These are phyloP conservation scores for Sipha flava DNA, from an alignment of 1,140 invertebrate genomes.

Conservation along the genomic window DNA sequence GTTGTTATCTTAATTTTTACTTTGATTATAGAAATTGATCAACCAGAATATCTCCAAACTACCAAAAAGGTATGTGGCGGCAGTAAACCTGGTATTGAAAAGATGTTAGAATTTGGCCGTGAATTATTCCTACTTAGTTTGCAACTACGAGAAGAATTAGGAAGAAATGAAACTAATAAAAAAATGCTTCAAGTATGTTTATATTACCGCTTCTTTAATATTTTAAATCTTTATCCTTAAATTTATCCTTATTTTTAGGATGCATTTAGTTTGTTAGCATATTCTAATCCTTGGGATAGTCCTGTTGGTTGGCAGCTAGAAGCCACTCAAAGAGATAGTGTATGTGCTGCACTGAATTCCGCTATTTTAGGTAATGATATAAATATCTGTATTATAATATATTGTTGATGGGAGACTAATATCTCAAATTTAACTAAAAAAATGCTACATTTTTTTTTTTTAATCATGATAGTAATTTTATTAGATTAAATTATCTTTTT, in stretches of 20 bases:
- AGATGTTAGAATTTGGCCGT: conserved; percentile 87
- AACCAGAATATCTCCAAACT: conserved; percentile 29
- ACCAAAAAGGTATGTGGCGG: conserved; percentile 58
- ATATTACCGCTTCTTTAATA: not conserved
- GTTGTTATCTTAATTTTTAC: too few relatives aligned
- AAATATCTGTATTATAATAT: not conserved
- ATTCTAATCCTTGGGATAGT: conserved; percentile 94
- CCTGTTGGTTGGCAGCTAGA: conserved; percentile 92
- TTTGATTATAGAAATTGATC: conserved; percentile 32
- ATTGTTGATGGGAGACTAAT: too few relatives aligned
- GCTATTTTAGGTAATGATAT: conserved; percentile 75
- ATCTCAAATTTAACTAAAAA: too few relatives aligned
- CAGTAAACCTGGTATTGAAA: conserved; percentile 71
- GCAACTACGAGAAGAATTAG: conserved; percentile 69
- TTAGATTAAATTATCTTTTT: too few relatives aligned
- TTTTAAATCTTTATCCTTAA: too few relatives aligned
- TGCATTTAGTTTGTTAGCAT: conserved; percentile 94
- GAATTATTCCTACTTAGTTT: conserved; percentile 87
- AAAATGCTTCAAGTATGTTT: conserved; percentile 76
- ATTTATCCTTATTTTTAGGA: too few relatives aligned
- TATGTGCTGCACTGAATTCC: conserved; percentile 91
- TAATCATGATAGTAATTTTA: too few relatives aligned
- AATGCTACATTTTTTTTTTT: too few relatives aligned
- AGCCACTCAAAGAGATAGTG: conserved; percentile 81
- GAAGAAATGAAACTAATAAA: conserved; percentile 77